Evolutionary conservation across 2,113 vertebrate genomes (phyloP), one percentile per base, ranked within the genome.

Genomic region (Phaethornis superciliosus): DNA sequence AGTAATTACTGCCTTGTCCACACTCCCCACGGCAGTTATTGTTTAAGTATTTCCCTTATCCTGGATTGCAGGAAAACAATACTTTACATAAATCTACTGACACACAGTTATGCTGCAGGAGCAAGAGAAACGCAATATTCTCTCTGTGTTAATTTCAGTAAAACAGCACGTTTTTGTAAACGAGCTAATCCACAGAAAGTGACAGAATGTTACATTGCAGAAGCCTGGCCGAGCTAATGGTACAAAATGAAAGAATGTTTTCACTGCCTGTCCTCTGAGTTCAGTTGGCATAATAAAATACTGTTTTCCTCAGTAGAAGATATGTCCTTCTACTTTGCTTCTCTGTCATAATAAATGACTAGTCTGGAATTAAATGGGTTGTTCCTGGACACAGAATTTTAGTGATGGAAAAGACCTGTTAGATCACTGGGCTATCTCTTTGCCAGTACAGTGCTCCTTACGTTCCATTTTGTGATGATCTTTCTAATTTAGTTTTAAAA

Each of bases 171-270:
- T 86, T 67, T 95, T 94, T 96, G 94, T 97, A 95, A 97, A 92
- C 96, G 92, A 94, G 93, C 94, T 95, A 95, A 94, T 94, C 88
- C 89, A 44, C 59, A 81, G 82, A 96, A 95, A 96, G 94, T 96
- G 96, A 97, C 96, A 97, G 95, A 95, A 95, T 95, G 94, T 95
- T 97, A 95, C 96, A 95, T 94, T 94, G 93, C 93, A 78, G 80
- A 91, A 89, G 94, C 93, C 95, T 95, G 95, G 93, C 96, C 96
- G 95, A 97, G 96, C 94, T 97, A 96, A 97, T 95, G 82, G 93
- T 95, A 94, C 95, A 95, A 96, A 97, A 96, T 91, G 94, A 95
- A 96, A 91, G 95, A 95, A 95, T 95, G 88, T 95, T 97, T 96
- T 97, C 94, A 94, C 88, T 97, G 95, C 88, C 91, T 96, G 82